These are phyloP conservation scores for Agrochola litura DNA, from an alignment of 2,888 invertebrate species.

Conservation along the genomic window DNA sequence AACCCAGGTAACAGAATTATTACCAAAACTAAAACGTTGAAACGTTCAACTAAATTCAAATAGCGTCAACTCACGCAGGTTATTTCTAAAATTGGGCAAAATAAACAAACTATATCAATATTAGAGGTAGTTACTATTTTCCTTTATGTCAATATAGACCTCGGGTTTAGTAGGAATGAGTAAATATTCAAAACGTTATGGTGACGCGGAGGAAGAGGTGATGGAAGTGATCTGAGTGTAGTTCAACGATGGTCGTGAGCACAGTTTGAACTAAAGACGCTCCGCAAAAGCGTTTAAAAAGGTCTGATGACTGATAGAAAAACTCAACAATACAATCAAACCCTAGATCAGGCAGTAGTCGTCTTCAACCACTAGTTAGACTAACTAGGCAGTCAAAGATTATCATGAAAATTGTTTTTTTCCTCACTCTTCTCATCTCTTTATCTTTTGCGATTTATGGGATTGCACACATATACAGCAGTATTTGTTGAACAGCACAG, in stretches of 20 bases:
- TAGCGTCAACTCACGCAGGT: conserved; percentile 58
- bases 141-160: conserved; percentile 66
- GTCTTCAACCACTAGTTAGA: too few relatives aligned
- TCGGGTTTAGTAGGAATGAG: conserved; percentile 44
- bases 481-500: too few relatives aligned
- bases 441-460: too few relatives aligned
- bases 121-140: conserved; percentile 62
- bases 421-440: too few relatives aligned
- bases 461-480: too few relatives aligned
- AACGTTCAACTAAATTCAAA: conserved; percentile 52
- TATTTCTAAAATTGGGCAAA: conserved; percentile 54
- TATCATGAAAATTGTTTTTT: too few relatives aligned
- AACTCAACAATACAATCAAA: too few relatives aligned
- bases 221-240: conserved; percentile 36
- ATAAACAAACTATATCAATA: conserved; percentile 62
- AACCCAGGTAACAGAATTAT: background rate
- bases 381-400: too few relatives aligned
- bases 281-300: too few relatives aligned
- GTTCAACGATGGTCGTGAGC: background rate
- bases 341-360: too few relatives aligned
- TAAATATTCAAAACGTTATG: conserved; percentile 64
- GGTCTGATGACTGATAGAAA: too few relatives aligned
- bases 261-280: background rate
- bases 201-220: background rate
- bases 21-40: conserved; percentile 37